phyloP scores from a whole-genome alignment of 2,113 vertebrate species.

The Hypomesus transpacificus region DNA sequence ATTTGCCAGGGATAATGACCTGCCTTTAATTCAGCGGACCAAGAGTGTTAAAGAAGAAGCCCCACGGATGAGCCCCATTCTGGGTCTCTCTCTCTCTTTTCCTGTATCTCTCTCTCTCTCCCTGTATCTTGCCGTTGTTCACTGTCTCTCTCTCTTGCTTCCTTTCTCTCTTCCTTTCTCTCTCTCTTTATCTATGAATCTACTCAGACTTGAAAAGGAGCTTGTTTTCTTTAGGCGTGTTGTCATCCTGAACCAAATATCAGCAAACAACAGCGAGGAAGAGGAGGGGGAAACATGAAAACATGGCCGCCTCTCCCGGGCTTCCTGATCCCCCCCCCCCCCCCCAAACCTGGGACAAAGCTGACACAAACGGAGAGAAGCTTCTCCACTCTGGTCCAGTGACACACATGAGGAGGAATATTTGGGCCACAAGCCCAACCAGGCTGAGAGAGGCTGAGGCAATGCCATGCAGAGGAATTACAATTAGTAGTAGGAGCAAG shows the following conservation, averaged over 20 bases:
- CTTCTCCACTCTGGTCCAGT: constrained; percentile 43
- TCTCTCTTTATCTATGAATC: constrained; percentile 11
- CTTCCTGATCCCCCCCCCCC: constrained; percentile 6
- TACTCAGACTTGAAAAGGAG: constrained; percentile 56
- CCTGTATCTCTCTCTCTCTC: constrained; percentile 55
- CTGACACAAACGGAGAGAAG: constrained; percentile 41
- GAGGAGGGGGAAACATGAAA: constrained; percentile 48
- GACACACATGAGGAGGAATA: constrained; percentile 56
- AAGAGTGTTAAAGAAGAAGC: constrained; percentile 69
- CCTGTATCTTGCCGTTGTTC: not conserved
- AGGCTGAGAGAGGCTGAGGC: constrained; percentile 32
- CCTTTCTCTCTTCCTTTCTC: constrained; percentile 11
- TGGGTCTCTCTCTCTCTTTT: constrained; percentile 41
- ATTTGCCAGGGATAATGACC: constrained; percentile 83
- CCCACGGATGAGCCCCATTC: constrained; percentile 46
- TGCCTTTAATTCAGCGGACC: constrained; percentile 66
- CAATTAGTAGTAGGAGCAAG: constrained; percentile 42
- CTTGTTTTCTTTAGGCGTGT: constrained; percentile 74
- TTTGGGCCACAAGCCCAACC: constrained; percentile 55
- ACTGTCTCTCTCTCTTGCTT: constrained; percentile 16
- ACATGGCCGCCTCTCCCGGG: not conserved
- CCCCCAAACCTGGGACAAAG: constrained; percentile 21
- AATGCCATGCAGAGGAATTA: constrained; percentile 28
- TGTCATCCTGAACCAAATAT: constrained; percentile 68
- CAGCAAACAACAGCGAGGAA: constrained; percentile 65